Evolutionary conservation across 2,113 vertebrate genomes (phyloP).

Genomic region (Ictalurus punctatus): DNA sequence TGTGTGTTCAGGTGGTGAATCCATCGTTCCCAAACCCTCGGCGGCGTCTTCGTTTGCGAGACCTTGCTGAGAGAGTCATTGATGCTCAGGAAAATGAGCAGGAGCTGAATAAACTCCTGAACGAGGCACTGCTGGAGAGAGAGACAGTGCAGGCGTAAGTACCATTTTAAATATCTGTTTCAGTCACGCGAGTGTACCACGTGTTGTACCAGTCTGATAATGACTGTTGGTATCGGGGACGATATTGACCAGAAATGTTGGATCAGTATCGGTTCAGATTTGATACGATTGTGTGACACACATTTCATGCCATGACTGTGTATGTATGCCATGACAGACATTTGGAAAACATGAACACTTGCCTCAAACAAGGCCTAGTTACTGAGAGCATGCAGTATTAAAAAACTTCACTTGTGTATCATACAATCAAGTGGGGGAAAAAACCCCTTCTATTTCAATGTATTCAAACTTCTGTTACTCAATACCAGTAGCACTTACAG

Average conservation of each 20-base stretch:
- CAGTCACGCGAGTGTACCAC: too few species aligned
- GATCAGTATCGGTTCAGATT: neutral
- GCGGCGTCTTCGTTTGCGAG: conserved; percentile 84
- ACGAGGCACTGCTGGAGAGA: conserved; percentile 88
- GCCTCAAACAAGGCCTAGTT: neutral
- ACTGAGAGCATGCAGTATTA: neutral
- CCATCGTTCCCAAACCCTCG: conserved; percentile 92
- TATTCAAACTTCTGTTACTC: too few species aligned
- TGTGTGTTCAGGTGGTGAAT: conserved; percentile 77
- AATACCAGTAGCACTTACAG: too few species aligned
- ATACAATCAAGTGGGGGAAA: too few species aligned
- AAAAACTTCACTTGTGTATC: neutral
- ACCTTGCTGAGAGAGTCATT: conserved; percentile 84
- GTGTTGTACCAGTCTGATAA: neutral
- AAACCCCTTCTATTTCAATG: too few species aligned
- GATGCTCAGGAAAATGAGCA: conserved; percentile 88
- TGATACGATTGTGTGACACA: neutral
- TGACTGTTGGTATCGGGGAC: neutral
- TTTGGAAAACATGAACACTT: neutral
- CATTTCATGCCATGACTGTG: neutral
- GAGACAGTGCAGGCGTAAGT: conserved; percentile 89
- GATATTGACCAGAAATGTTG: neutral
- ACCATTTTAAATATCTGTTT: neutral
- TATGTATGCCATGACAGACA: neutral
- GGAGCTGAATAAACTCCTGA: conserved; percentile 92